Conservation (phyloP, 1,140 invertebrate genomes). For the Episyrphus balteatus region DNA sequence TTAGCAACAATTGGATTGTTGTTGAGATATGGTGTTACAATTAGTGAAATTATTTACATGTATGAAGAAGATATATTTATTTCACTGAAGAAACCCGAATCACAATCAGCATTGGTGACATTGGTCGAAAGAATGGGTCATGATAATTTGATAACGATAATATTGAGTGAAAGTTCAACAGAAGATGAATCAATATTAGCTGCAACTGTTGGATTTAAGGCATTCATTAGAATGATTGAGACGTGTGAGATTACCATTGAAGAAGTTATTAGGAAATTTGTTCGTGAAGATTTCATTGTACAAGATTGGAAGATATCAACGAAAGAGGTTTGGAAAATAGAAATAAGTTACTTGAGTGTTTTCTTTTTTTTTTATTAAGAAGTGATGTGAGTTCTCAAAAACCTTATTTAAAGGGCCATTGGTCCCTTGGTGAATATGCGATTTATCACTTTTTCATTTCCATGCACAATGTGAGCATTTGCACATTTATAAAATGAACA, state of each 20-base stretch:
- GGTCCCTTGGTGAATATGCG: background rate
- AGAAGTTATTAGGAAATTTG: conserved; percentile 69
- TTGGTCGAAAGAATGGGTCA: conserved; percentile 70
- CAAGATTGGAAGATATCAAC: conserved; percentile 55
- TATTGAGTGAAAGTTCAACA: conserved; percentile 63
- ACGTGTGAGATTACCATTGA: conserved; percentile 66
- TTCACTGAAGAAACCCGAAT: conserved; percentile 59
- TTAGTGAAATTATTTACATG: conserved; percentile 62
- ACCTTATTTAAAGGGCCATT: background rate
- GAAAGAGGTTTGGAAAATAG: conserved; percentile 31
- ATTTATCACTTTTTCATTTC: no score
- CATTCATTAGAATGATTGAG: conserved; percentile 75
- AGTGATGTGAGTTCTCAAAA: background rate
- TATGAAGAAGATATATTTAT: conserved; percentile 70
- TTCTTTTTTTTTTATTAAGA: background rate
- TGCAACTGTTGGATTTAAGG: conserved; percentile 66
- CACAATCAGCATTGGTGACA: conserved; percentile 69
- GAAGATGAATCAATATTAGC: conserved; percentile 62
- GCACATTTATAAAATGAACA: no score
- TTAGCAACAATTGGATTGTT: conserved; percentile 69
- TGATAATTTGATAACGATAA: conserved; percentile 64
- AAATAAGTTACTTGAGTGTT: background rate
- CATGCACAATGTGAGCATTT: no score
- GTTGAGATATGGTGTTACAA: conserved; percentile 58
- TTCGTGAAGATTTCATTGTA: conserved; percentile 68